phyloP scores from a whole-genome alignment of 1,140 invertebrate species.

The Zaprionus kolodkinae region DNA sequence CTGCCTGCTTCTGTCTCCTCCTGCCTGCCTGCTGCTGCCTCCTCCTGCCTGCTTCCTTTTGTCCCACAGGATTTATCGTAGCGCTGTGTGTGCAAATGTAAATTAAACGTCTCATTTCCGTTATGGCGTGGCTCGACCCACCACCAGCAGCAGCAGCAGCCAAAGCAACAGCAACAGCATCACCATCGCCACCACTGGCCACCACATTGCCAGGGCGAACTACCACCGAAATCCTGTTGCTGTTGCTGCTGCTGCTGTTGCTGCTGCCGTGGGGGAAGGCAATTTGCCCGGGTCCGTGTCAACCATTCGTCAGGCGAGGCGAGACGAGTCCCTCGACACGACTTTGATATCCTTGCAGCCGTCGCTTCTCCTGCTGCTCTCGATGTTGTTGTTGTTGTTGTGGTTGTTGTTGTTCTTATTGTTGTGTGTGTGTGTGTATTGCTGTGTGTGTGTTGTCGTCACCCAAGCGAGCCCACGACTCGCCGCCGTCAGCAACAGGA shows the following conservation, averaged over 20 bases:
- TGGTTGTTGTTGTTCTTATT: constrained; percentile 56
- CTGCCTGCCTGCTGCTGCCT: background rate
- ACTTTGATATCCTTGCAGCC: constrained; percentile 36
- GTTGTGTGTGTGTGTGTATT: constrained; percentile 21
- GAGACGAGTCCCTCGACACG: constrained; percentile 45
- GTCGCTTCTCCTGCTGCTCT: background rate
- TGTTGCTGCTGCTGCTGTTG: constrained; percentile 6
- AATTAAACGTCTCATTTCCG: constrained; percentile 81
- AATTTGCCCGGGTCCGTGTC: constrained; percentile 53
- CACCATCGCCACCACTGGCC: constrained; percentile 11
- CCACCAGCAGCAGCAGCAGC: constrained; percentile 25
- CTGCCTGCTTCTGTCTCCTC: too few relatives aligned
- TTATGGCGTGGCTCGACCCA: constrained; percentile 55
- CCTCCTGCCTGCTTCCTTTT: too few relatives aligned
- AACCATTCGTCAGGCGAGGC: constrained; percentile 71
- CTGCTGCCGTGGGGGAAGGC: background rate
- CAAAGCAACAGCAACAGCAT: constrained; percentile 20
- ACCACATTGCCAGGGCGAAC: constrained; percentile 36
- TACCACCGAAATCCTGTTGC: constrained; percentile 50
- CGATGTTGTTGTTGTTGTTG: constrained; percentile 21
- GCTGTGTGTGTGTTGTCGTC: constrained; percentile 32
- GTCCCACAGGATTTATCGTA: constrained; percentile 33
- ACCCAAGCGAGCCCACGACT: constrained; percentile 29
- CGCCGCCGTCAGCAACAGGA: constrained; percentile 25
- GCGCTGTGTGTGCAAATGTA: constrained; percentile 71